Evolutionary conservation across 2,888 invertebrate genomes (phyloP).

Genomic region (Callosobruchus maculatus): DNA sequence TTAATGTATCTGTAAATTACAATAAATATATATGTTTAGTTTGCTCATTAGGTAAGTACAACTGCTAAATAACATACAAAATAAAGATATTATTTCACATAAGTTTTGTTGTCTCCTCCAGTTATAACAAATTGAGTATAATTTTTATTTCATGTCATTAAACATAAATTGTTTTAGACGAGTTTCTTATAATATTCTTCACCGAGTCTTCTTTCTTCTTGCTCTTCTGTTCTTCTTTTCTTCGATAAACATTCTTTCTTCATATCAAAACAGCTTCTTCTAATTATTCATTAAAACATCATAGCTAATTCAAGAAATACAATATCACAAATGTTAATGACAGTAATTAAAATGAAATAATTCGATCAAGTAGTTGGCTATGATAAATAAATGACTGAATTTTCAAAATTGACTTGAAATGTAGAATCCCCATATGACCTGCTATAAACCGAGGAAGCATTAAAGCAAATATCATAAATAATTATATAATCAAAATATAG

Average conservation of each 20-base stretch:
- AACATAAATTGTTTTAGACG: not conserved
- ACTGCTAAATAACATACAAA: not conserved
- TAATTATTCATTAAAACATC: not conserved
- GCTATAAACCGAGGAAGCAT: not conserved
- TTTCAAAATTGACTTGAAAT: not conserved
- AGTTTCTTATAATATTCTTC: not conserved
- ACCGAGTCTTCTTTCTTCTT: not conserved
- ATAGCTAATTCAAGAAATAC: not conserved
- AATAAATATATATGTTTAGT: not conserved
- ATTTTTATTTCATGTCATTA: too few relatives aligned
- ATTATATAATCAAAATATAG: not conserved
- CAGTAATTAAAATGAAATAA: not conserved
- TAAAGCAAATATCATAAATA: not conserved
- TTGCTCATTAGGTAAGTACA: not conserved
- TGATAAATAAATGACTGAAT: not conserved
- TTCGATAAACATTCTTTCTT: not conserved
- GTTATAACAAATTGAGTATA: too few relatives aligned
- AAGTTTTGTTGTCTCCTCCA: too few relatives aligned
- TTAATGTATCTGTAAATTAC: constrained; percentile 24
- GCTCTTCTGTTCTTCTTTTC: constrained; percentile 5
- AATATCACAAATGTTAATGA: not conserved
- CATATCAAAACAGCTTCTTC: not conserved
- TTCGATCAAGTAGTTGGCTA: not conserved
- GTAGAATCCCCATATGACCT: not conserved
- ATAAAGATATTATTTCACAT: too few relatives aligned